Evolutionary conservation across 2,113 vertebrate species (phyloP).

Genomic region (Polyodon spathula): DNA sequence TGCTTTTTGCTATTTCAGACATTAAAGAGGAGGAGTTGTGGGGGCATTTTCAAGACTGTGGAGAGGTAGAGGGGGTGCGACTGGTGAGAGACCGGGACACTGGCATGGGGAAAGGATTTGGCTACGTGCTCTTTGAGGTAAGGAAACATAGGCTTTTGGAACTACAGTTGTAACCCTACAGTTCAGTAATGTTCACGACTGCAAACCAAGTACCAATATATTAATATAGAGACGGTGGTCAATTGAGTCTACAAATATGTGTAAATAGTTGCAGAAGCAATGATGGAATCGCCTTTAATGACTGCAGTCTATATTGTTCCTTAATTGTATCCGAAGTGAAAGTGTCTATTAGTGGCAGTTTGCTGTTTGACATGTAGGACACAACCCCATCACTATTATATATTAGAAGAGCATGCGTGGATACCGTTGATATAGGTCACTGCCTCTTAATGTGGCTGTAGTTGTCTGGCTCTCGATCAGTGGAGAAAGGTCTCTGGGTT

Average conservation of each 20-base stretch:
- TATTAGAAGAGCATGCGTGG: background rate
- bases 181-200: background rate
- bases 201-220: background rate
- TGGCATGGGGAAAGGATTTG: constrained; percentile 85
- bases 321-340: background rate
- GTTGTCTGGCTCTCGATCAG: no score
- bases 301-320: no score
- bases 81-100: constrained; percentile 72
- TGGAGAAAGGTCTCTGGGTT: no score
- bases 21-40: constrained; percentile 57
- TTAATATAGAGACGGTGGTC: background rate
- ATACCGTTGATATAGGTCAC: no score
- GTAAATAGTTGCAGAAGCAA: no score
- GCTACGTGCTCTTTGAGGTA: constrained; percentile 87
- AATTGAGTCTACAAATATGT: background rate
- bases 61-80: constrained; percentile 62
- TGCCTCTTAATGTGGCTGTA: no score
- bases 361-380: background rate
- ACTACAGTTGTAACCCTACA: background rate
- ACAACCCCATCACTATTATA: background rate
- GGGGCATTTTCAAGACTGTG: constrained; percentile 72
- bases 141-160: rapidly evolving
- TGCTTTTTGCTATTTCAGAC: constrained; percentile 48
- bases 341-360: background rate
- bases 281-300: no score